Evolutionary conservation across 2,888 invertebrate species (phyloP).

Genomic region (Crematogaster levior): DNA sequence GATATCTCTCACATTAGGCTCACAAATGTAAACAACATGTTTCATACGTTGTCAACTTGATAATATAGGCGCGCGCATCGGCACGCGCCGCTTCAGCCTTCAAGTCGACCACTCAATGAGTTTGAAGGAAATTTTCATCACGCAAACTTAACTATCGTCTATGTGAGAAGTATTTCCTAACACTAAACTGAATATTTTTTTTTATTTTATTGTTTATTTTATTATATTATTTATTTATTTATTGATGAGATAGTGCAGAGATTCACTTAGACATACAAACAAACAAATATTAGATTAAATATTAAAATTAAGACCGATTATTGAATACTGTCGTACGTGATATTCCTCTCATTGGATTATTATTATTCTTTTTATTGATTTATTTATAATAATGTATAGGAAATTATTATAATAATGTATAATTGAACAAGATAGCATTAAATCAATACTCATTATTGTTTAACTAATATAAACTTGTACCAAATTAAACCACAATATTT

Average conservation of each 20-base stretch:
- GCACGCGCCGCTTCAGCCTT: slow-evolving; percentile 36
- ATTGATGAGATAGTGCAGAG: not conserved
- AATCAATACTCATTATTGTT: not conserved
- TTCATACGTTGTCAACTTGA: slow-evolving; percentile 63
- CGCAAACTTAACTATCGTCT: not conserved
- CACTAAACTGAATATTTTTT: not conserved
- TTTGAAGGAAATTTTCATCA: slow-evolving; percentile 24
- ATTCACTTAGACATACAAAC: not conserved
- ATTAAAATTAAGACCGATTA: not conserved
- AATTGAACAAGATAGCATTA: not conserved
- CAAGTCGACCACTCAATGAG: not conserved
- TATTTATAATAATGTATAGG: not conserved
- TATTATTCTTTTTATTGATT: not conserved
- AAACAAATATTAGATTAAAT: not conserved
- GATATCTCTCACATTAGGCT: slow-evolving; percentile 54
- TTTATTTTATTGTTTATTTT: too few species aligned
- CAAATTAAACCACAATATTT: not conserved
- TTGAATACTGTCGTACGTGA: not conserved
- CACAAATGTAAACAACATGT: slow-evolving; percentile 61
- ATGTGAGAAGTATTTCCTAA: not conserved
- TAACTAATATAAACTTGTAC: not conserved
- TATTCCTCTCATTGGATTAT: not conserved
- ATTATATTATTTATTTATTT: not conserved
- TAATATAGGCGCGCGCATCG: slow-evolving; percentile 57
- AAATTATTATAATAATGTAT: not conserved